A percentile compares a stretch with the other conserved stretches of the same genome.
phyloP scores from a whole-genome alignment of 2,113 vertebrate species.

The Epinephelus fuscoguttatus region DNA sequence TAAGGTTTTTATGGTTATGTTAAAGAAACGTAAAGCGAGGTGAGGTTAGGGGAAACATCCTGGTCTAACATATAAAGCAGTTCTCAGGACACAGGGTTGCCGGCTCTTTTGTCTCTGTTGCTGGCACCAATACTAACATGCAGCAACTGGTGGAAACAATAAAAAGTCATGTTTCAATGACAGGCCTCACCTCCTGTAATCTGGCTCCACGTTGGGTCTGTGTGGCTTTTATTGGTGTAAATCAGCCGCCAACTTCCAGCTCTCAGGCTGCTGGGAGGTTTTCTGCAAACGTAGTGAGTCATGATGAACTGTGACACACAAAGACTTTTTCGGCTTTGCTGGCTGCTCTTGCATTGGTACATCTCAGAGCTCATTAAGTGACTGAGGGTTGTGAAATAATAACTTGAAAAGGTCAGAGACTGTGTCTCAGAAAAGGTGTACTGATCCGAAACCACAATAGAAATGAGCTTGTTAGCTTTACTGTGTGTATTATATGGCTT shows the following conservation, averaged over 20 bases:
- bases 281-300: constrained; percentile 51
- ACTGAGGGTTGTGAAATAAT: constrained; percentile 63
- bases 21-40: not conserved
- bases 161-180: no score
- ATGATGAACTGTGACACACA: constrained; percentile 35
- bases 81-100: not conserved
- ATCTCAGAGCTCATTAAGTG: constrained; percentile 70
- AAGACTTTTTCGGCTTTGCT: constrained; percentile 13
- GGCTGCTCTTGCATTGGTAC: constrained; percentile 15
- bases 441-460: constrained; percentile 44
- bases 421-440: constrained; percentile 43
- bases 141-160: not conserved
- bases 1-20: not conserved
- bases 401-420: constrained; percentile 60
- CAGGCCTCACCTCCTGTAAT: not conserved
- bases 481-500: constrained; percentile 23
- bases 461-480: constrained; percentile 56
- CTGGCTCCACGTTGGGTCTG: not conserved
- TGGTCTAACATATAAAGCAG: not conserved
- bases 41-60: not conserved
- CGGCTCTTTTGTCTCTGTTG: not conserved
- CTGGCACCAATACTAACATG: not conserved
- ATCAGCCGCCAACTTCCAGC: constrained; percentile 31
- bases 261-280: constrained; percentile 17
- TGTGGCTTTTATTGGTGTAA: not conserved